Conservation (phyloP, 2,797 vertebrate genomes). For the Xerus rutilus region DNA sequence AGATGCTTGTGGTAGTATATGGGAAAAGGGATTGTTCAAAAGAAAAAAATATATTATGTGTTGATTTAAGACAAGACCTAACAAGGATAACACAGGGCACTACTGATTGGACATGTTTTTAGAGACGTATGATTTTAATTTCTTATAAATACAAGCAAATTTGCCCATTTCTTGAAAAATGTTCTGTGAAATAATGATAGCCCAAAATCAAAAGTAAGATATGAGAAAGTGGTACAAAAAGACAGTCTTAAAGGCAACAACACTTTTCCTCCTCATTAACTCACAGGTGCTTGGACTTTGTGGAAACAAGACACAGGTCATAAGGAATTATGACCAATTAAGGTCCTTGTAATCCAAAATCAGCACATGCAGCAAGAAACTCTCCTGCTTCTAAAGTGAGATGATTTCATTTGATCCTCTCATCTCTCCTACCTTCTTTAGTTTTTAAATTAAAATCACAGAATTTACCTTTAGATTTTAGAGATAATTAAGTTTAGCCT, state of each 20-base stretch:
- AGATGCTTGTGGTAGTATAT: neutral
- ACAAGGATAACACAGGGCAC: neutral
- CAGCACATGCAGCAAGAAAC: neutral
- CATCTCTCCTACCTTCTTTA: neutral
- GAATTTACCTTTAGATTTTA: neutral
- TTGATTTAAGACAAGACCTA: neutral
- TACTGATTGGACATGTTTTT: neutral
- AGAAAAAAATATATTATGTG: neutral
- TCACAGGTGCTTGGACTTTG: neutral
- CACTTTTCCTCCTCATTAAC: neutral
- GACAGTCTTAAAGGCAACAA: neutral
- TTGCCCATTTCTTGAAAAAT: constrained; percentile 31
- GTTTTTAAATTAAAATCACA: constrained; percentile 10
- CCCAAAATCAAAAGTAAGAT: constrained; percentile 34
- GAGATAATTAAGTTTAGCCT: neutral
- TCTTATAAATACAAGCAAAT: constrained; percentile 37
- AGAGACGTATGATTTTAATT: constrained; percentile 48
- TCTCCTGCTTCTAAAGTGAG: neutral
- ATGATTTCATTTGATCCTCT: neutral
- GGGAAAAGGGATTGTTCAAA: constrained; percentile 35
- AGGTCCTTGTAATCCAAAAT: neutral
- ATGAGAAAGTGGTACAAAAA: constrained; percentile 18
- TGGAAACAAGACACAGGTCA: neutral
- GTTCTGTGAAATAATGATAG: neutral
- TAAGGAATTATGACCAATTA: neutral